Conservation (phyloP, 2,113 vertebrate genomes). For the Lepus americanus region DNA sequence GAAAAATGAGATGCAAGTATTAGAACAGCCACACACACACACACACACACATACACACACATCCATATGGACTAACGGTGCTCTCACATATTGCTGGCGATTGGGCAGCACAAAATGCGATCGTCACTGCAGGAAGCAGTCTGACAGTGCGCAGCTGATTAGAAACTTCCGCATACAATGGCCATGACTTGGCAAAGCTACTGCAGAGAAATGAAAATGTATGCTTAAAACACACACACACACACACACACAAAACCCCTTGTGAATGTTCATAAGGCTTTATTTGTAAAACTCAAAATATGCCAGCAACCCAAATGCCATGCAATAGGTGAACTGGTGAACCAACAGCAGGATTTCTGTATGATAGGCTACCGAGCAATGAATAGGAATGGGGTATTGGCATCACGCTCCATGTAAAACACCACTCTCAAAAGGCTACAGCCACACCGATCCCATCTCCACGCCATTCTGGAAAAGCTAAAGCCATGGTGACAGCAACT, state of each 20-base stretch:
- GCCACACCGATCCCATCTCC: neutral
- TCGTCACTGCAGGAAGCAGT: neutral
- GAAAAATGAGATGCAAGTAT: neutral
- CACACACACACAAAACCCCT: neutral
- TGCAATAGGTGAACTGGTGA: neutral
- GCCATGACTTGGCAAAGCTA: neutral
- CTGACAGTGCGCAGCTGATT: neutral
- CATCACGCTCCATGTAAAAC: neutral
- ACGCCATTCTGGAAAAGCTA: neutral
- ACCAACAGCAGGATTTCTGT: neutral
- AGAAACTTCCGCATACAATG: neutral
- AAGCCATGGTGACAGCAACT: neutral
- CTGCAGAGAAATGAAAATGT: neutral
- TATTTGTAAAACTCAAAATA: neutral
- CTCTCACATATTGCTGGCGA: too few relatives aligned
- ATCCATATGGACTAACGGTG: neutral
- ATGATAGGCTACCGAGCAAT: neutral
- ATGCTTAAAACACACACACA: neutral
- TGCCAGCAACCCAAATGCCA: neutral
- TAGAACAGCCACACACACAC: neutral
- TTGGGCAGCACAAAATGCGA: neutral
- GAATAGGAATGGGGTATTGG: neutral
- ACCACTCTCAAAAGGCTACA: neutral
- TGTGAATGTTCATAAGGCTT: neutral
- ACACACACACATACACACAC: neutral